Evolutionary conservation across 2,888 invertebrate genomes (phyloP).

Genomic region (Nesidiocoris tenuis): DNA sequence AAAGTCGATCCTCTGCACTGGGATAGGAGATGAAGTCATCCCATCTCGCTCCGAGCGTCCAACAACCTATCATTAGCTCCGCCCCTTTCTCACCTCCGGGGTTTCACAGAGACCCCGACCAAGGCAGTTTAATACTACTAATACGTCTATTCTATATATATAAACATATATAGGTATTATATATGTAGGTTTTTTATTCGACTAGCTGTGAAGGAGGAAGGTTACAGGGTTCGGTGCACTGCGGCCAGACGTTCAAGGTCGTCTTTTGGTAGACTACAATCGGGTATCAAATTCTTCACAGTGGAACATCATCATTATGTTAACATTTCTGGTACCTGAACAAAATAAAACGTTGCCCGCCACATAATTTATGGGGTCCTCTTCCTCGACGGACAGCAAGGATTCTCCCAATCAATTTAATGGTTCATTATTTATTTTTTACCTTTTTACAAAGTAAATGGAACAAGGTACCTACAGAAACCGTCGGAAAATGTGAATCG

Average conservation of each 20-base stretch:
- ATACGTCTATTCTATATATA: slow-evolving; percentile 18
- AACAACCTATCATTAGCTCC: slow-evolving; percentile 42
- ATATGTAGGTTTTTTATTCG: neutral
- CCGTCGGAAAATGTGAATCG: too few relatives aligned
- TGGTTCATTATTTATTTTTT: too few relatives aligned
- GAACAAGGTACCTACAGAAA: too few relatives aligned
- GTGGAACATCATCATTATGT: neutral
- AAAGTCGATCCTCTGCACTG: neutral
- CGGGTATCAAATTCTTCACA: neutral
- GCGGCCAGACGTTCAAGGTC: slow-evolving; percentile 26
- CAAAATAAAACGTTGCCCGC: too few relatives aligned
- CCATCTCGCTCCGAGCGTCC: slow-evolving; percentile 26
- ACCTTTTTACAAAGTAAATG: too few relatives aligned
- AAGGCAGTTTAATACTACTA: slow-evolving; percentile 43
- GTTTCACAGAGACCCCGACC: slow-evolving; percentile 1
- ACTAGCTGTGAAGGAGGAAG: neutral
- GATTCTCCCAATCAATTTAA: too few relatives aligned
- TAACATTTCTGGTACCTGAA: neutral
- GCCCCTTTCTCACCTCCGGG: slow-evolving; percentile 40
- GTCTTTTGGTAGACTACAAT: slow-evolving; percentile 34
- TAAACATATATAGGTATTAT: neutral
- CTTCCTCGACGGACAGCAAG: too few relatives aligned
- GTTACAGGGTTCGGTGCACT: neutral
- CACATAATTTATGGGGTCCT: too few relatives aligned
- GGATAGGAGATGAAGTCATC: slow-evolving; percentile 39